These are phyloP conservation scores for Holothuria scabra DNA, from an alignment of 53 echinoderm and acorn worm genomes.

Conservation along the genomic window DNA sequence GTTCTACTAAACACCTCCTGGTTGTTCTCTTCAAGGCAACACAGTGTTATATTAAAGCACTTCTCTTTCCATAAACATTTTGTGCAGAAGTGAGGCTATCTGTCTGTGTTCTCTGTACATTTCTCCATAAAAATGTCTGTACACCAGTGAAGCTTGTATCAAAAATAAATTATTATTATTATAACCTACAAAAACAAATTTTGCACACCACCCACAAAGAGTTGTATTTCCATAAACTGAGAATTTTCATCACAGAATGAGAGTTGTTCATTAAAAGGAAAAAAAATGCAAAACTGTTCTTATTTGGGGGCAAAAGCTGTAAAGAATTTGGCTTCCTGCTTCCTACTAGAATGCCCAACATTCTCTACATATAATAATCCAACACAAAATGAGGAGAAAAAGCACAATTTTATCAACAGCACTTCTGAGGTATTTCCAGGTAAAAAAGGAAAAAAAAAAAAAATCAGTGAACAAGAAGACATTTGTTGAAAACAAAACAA, in stretches of 20 bases:
- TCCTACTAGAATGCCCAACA: too few species aligned
- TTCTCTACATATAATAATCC: too few species aligned
- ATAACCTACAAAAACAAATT: constrained; percentile 29
- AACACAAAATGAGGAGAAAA: constrained; percentile 3
- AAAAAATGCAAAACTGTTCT: too few species aligned
- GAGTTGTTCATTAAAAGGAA: too few species aligned
- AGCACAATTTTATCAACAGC: constrained; percentile 36
- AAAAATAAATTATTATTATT: constrained; percentile 37
- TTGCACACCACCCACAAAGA: neutral
- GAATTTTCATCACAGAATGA: too few species aligned
- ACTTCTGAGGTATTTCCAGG: constrained; percentile 32
- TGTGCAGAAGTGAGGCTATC: constrained; percentile 27
- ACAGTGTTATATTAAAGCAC: constrained; percentile 37
- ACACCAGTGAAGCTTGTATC: constrained; percentile 18
- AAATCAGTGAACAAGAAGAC: neutral
- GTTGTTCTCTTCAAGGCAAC: constrained; percentile 31
- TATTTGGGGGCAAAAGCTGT: too few species aligned
- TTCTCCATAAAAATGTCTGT: constrained; percentile 37
- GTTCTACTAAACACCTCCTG: too few species aligned
- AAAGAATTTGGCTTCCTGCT: too few species aligned
- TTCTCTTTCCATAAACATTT: constrained; percentile 30
- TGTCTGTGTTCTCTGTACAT: constrained; percentile 19
- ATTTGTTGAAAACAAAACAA: neutral
- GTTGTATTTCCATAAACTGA: too few species aligned
- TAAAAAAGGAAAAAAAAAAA: constrained; percentile 1